phyloP scores from a whole-genome alignment of 2,113 vertebrate genomes.

The Ramphastos sulfuratus region DNA sequence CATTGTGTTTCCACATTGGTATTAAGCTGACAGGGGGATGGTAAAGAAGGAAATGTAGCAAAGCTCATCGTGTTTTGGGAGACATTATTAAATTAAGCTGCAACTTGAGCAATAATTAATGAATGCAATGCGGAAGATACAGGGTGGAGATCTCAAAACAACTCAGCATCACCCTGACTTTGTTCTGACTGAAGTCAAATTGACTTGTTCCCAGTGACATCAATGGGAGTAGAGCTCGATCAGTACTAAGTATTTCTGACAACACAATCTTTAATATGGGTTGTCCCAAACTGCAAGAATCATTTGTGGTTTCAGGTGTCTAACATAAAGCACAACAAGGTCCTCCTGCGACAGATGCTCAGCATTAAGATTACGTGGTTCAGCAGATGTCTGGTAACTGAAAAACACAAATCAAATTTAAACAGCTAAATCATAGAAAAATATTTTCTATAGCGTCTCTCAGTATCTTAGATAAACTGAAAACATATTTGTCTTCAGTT shows the following conservation, averaged over 20 bases:
- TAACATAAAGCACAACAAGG: background rate
- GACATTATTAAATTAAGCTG: slow-evolving; percentile 47
- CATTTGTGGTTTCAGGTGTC: background rate
- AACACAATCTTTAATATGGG: background rate
- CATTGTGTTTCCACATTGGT: background rate
- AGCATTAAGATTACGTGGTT: background rate
- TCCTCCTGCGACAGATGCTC: background rate
- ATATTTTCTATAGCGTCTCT: background rate
- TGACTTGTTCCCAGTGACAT: slow-evolving; percentile 41
- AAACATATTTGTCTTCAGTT: background rate
- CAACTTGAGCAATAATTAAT: slow-evolving; percentile 60
- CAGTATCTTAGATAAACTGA: background rate
- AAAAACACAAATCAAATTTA: background rate
- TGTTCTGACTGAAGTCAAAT: slow-evolving; percentile 39
- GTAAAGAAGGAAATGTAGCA: background rate
- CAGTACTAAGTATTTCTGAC: slow-evolving; percentile 3
- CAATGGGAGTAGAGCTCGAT: background rate
- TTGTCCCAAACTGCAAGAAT: background rate
- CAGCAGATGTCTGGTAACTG: background rate
- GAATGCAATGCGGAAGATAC: slow-evolving; percentile 17
- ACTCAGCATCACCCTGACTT: slow-evolving; percentile 30
- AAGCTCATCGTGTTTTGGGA: slow-evolving; percentile 23
- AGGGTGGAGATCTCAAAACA: slow-evolving; percentile 56
- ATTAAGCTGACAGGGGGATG: background rate
- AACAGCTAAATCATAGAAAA: background rate